Percentiles rank a stretch among this genome's conserved stretches.
These are phyloP conservation scores for Clusia tigrina DNA, from an alignment of 2,888 invertebrate species.

Conservation along the genomic window DNA sequence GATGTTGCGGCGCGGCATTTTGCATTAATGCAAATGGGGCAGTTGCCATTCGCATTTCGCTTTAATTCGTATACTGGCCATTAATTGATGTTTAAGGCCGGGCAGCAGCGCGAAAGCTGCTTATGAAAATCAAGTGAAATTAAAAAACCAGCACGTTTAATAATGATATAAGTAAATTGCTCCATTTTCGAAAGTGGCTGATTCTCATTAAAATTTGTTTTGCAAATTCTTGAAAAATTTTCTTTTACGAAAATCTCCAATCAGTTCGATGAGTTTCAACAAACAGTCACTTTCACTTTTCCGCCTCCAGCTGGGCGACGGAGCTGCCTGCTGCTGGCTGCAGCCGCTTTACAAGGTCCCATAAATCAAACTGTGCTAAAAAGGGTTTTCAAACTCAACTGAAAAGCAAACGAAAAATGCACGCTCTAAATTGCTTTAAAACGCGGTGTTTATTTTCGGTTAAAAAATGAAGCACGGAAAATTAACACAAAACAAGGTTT, in stretches of 20 bases:
- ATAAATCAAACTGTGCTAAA: neutral
- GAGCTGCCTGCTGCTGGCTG: conserved; percentile 5
- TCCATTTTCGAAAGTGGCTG: neutral
- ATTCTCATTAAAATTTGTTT: neutral
- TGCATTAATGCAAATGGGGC: conserved; percentile 1
- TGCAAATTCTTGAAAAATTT: neutral
- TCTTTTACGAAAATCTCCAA: neutral
- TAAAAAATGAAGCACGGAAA: conserved; percentile 32
- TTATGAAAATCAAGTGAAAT: too few relatives aligned
- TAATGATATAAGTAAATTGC: neutral
- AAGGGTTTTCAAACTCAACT: neutral
- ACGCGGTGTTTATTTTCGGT: conserved; percentile 30
- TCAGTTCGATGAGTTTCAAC: neutral
- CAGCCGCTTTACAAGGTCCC: neutral
- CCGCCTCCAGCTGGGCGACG: conserved; percentile 24
- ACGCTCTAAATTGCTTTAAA: conserved; percentile 34
- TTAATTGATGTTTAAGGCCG: too few relatives aligned
- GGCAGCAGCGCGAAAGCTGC: neutral
- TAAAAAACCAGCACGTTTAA: neutral
- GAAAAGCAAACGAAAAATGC: neutral
- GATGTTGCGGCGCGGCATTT: conserved; percentile 23
- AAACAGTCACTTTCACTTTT: neutral
- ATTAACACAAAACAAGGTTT: conserved; percentile 27
- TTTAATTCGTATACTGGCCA: neutral
- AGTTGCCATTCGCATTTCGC: conserved; percentile 4